Evolutionary conservation across 2,113 vertebrate species (phyloP).

Genomic region (Todiramphus saurophagus): DNA sequence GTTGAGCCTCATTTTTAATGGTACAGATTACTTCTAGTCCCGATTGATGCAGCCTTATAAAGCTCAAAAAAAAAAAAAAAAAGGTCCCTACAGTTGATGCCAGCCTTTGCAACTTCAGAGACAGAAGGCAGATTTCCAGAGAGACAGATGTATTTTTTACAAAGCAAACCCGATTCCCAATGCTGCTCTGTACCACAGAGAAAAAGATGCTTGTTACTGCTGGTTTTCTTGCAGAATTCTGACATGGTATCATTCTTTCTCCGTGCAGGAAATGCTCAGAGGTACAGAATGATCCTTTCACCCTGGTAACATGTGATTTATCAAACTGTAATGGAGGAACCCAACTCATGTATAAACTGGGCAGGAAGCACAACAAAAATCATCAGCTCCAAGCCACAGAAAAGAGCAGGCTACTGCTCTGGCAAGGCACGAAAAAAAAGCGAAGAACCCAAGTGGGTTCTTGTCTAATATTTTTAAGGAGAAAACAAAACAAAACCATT

Average conservation of each 20-base stretch:
- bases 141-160: background rate
- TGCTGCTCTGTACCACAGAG: background rate
- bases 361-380: background rate
- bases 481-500: background rate
- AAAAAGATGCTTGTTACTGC: background rate
- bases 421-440: background rate
- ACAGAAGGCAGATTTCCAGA: background rate
- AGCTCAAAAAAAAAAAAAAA: background rate
- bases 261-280: background rate
- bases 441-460: background rate
- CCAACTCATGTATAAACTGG: background rate
- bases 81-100: background rate
- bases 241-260: background rate
- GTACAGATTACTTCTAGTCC: background rate
- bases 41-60: fast-evolving
- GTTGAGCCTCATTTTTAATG: background rate
- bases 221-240: background rate
- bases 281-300: background rate
- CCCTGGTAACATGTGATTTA: background rate
- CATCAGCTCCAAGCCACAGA: background rate
- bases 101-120: background rate
- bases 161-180: background rate
- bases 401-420: background rate
- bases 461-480: background rate
- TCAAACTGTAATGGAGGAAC: background rate